Evolutionary conservation across 1,140 invertebrate species (phyloP), one percentile per base, ranked within the genome.

Genomic region (Drosophila nebulosa): DNA sequence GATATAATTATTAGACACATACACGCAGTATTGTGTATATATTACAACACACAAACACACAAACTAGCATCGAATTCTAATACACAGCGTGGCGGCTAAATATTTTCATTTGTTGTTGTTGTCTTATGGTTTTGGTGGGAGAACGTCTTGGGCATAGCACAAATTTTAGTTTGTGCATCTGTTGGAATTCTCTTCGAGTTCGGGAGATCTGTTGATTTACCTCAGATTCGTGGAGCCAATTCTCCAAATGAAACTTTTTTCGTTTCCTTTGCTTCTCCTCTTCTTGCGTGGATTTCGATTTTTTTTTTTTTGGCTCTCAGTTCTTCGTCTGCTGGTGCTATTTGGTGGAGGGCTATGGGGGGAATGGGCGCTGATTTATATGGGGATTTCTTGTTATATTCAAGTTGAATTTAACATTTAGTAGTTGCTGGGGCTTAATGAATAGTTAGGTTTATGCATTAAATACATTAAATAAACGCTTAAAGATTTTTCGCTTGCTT

Each of bases 401-500:
- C 60, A 79, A 69, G 70, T 77, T 69, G 42, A 62, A 21, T 67
- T 64, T 53, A 57, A 52, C 65, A 65, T 69, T 77, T 51, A 63
- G 60, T 52, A 21, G 69, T 59, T 69, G 35, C 60, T 68, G 57
- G 59, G 50, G 27, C 65, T 85, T 67, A 64, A 60, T 35, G 64
- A 72, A 77, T 69, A 56, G 61, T 59, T 55, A 64, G 35, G 56
- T 74, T 72, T 79, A 74, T 64, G 68, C 77, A 76, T 85, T 76
- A 69, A 74, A 67, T 77, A 77, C 76, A 73, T 85, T 73, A 76
- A 84, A 84, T 68, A 83, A 64, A 85, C 68, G 77, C 72, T 85
- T 76, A 76, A 84, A 64, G 63, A 85, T 68, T 84, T 84, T 85
- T 84, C 77, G 73, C 77, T 85, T 85, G 80, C 80, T 84, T 85